Evolutionary conservation across 2,113 vertebrate genomes (phyloP), one percentile per base, ranked within the genome.

Genomic region (Poeciliopsis prolifica): DNA sequence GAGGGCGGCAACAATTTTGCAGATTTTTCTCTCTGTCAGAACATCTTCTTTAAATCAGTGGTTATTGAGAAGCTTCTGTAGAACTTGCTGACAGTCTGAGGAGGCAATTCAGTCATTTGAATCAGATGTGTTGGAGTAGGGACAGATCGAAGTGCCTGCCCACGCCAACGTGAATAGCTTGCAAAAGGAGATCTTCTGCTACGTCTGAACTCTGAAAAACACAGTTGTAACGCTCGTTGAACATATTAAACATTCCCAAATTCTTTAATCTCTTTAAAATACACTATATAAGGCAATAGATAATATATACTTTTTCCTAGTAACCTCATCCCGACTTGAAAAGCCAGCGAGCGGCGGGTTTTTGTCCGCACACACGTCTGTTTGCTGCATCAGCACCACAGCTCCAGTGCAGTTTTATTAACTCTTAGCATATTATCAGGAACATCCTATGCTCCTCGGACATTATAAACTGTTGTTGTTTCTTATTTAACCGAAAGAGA

Each of bases 401-500:
- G 14, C 17, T 19, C 44, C 44, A 30, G 67, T 68, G 17, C 44
- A 37, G 69, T 62, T 77, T 79, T 65, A 63, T 82, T 48, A 83
- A 30, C 51, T 65, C 71, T 81, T 64, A 62, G 79, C 82, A 87
- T 84, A 81, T 83, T 70, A 86, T 61, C 88, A 68, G 31, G 70
- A 68, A 71, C 69, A 61, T 75, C 48, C 17, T 42, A 77, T 19
- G 51, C 70, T 44, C 65, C 74, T 63, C 73, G 82, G 81, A 75
- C 74, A 83, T 79, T 85, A 78, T 44, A 66, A 40, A 65, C 83
- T 68, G 71, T 81, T 87, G 89, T 82, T 29, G 66, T 74, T 80
- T 87, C 70, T 84, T 72, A 80, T 75, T 75, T 87, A 86, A 88
- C 75, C 80, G 68, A 61, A 90, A 65, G 82, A 87, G 83, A 93